A percentile compares a stretch with the other conserved stretches of the same genome.
Conservation (phyloP, 1,140 invertebrate genomes). For the Drosophila parabipectinata region DNA sequence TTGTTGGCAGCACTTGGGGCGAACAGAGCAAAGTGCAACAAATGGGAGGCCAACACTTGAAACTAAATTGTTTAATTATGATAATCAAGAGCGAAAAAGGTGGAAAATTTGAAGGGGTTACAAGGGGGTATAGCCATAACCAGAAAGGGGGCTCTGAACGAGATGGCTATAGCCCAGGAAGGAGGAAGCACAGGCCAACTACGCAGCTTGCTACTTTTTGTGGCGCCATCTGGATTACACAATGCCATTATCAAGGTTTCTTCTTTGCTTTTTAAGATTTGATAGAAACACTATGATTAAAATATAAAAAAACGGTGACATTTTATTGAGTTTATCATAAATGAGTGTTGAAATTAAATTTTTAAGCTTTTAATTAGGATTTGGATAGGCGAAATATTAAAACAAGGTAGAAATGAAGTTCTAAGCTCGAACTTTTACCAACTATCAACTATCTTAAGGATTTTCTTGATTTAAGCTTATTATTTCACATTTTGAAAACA, state of each 20-base stretch:
- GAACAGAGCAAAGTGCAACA: slow-evolving; percentile 62
- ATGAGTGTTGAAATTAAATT: neutral
- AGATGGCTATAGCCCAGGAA: too few species aligned
- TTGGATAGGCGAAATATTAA: neutral
- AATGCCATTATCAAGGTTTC: neutral
- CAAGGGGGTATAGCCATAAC: too few species aligned
- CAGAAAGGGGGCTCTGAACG: neutral
- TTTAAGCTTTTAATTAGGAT: too few species aligned
- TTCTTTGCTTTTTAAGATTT: neutral
- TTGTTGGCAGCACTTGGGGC: slow-evolving; percentile 32
- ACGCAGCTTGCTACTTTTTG: neutral
- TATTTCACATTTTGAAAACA: too few species aligned
- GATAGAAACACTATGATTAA: too few species aligned
- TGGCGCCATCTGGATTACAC: neutral
- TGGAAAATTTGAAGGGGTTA: neutral
- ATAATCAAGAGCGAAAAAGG: slow-evolving; percentile 58
- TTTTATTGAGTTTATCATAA: too few species aligned
- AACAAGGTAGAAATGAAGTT: neutral
- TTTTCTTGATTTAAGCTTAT: too few species aligned
- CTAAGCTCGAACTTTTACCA: too few species aligned
- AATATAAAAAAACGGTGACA: neutral
- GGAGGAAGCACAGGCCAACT: neutral
- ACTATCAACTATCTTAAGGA: too few species aligned
- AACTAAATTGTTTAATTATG: slow-evolving; percentile 78
- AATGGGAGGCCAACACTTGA: slow-evolving; percentile 64